Evolutionary conservation across 2,888 invertebrate species (phyloP), one percentile per base, ranked within the genome.

Genomic region (Ennomos erosarius): DNA sequence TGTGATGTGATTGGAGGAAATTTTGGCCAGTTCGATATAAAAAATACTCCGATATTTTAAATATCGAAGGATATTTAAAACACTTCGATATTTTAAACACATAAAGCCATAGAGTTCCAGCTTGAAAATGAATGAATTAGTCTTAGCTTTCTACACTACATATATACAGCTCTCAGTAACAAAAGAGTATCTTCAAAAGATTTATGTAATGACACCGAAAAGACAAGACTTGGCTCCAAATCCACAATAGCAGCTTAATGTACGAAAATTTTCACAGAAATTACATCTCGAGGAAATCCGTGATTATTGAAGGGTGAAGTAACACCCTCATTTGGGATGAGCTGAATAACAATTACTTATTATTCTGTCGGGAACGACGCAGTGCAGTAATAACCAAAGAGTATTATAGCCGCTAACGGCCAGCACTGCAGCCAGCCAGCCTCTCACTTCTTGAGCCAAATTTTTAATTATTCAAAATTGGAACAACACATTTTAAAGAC

Each of bases 391-490:
- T 75, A 76, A 26, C 26, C 26, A 26, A 26, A 26, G 26, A 26
- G 26, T 26, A 26, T 26, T 6, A 3, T 16, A 4, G 5, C 26
- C 6, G 6, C 6, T 26, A 26, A 74, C 70, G 71, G 67, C 59
- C 68, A 74, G 76, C 74, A 68, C 75, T 61, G 74, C 58, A 68
- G 57, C 64, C 65, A 60, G 64, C 6, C 11, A 49, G 39, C 55
- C 68, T 60, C 64, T 0, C 59, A 49, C 64, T 75, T 75, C 79
- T 72, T 70, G 77, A 83, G 84, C 84, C 85, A 83, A 83, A 76
- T 69, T 68, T 81, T 83, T 84, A 84, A 85, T 85, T 82, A 84
- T 84, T 79, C 83, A 76, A 74, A 26, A 77, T 67, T 70, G 71
- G 71, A 73, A 71, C 68, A 72, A 26, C 6, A 1, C 26, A 1